Evolutionary conservation across 2,888 invertebrate genomes (phyloP).

Genomic region (Macrosoma leucophasiata): DNA sequence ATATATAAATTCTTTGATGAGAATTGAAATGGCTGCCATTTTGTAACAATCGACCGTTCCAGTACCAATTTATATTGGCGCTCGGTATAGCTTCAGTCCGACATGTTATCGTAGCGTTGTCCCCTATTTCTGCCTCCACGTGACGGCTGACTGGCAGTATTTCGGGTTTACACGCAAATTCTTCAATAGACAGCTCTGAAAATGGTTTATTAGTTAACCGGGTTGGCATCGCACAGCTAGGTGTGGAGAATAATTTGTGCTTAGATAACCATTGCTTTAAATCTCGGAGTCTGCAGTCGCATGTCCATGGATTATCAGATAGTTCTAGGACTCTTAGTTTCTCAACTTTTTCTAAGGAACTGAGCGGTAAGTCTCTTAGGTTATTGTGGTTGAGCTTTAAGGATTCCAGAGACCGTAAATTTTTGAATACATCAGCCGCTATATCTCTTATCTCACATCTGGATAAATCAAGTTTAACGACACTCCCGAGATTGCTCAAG

Average conservation of each 20-base stretch:
- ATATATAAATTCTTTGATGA: conserved; percentile 84
- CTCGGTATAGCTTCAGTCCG: conserved; percentile 87
- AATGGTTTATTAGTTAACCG: conserved; percentile 83
- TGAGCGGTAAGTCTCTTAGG: conserved; percentile 81
- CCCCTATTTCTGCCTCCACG: conserved; percentile 86
- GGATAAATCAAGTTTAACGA: conserved; percentile 89
- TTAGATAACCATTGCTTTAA: conserved; percentile 88
- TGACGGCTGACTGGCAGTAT: conserved; percentile 84
- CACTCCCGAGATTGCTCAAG: conserved; percentile 82
- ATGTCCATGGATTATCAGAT: conserved; percentile 92
- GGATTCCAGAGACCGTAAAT: conserved; percentile 83
- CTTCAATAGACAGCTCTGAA: conserved; percentile 84
- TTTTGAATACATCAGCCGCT: conserved; percentile 82
- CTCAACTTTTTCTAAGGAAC: conserved; percentile 83
- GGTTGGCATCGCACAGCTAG: conserved; percentile 83
- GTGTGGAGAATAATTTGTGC: conserved; percentile 85
- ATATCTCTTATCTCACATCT: conserved; percentile 87
- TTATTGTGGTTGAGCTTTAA: conserved; percentile 89
- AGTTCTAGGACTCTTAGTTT: conserved; percentile 87
- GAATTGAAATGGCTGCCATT: conserved; percentile 88
- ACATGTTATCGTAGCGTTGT: conserved; percentile 90
- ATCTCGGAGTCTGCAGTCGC: conserved; percentile 88
- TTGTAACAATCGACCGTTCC: conserved; percentile 85
- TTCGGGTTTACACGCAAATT: conserved; percentile 91
- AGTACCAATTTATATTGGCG: conserved; percentile 90